phyloP scores from a whole-genome alignment of 2,113 vertebrate species.

The Heterochromis multidens region DNA sequence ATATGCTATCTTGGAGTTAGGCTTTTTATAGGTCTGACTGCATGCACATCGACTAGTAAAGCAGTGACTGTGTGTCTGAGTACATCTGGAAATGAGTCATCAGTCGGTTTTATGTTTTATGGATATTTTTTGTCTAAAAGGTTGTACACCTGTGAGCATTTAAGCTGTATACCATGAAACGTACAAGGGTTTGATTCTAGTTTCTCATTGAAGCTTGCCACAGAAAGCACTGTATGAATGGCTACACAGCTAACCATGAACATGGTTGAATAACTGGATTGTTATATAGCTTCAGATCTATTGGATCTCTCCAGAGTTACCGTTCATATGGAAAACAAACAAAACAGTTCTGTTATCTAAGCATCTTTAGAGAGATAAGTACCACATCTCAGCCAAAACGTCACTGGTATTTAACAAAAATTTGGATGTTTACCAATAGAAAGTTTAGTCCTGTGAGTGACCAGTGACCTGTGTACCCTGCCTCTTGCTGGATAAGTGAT shows the following conservation, averaged over 20 bases:
- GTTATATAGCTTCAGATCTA: slow-evolving; percentile 44
- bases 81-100: not conserved
- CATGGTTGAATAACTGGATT: slow-evolving; percentile 52
- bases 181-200: slow-evolving; percentile 4
- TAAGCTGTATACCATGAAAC: not conserved
- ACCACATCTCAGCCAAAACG: not conserved
- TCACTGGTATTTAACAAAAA: not conserved
- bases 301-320: slow-evolving; percentile 24
- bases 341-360: not conserved
- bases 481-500: not conserved
- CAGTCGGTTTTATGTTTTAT: not conserved
- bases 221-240: slow-evolving; percentile 15
- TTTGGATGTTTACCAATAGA: not conserved
- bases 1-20: not conserved
- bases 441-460: rapidly evolving
- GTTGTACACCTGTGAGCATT: rapidly evolving
- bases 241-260: slow-evolving; percentile 12
- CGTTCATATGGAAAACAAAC: slow-evolving; percentile 32
- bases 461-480: not conserved
- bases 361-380: not conserved
- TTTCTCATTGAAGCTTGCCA: slow-evolving; percentile 24
- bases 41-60: not conserved
- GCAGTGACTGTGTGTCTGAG: not conserved
- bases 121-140: not conserved
- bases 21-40: not conserved